These are phyloP conservation scores for Arizona elegans DNA, from an alignment of 2,113 vertebrate genomes.

Conservation along the genomic window DNA sequence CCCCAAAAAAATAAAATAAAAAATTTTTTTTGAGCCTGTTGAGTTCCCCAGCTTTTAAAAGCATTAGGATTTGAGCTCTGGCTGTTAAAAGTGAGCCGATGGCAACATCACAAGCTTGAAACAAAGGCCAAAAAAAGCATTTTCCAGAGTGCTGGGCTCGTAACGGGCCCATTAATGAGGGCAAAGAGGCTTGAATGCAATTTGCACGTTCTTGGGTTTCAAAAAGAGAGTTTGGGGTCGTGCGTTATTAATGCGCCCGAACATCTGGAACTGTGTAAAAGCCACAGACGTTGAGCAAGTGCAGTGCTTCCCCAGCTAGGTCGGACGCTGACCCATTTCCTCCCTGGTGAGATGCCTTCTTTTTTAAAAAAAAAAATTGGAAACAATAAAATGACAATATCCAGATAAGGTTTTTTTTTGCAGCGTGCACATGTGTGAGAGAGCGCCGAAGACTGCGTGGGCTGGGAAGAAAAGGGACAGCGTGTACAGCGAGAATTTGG, in stretches of 20 bases:
- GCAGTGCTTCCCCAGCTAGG: conserved; percentile 73
- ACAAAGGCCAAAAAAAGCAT: conserved; percentile 80
- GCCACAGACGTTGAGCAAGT: conserved; percentile 76
- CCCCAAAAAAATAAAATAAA: not conserved
- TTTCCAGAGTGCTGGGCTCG: conserved; percentile 77
- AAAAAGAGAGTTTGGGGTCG: conserved; percentile 80
- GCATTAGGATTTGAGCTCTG: conserved; percentile 74
- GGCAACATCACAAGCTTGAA: conserved; percentile 78
- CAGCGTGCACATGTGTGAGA: conserved; percentile 5
- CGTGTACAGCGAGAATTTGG: conserved; percentile 13
- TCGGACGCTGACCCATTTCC: conserved; percentile 71
- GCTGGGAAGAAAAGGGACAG: not conserved
- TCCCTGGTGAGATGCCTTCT: conserved; percentile 66
- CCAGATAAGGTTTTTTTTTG: conserved; percentile 73
- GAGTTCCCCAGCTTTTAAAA: conserved; percentile 69
- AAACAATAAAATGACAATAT: conserved; percentile 76
- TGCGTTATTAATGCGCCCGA: conserved; percentile 77
- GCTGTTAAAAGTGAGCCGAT: conserved; percentile 79
- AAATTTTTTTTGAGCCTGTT: conserved; percentile 52
- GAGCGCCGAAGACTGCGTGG: not conserved
- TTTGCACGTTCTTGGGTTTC: conserved; percentile 84
- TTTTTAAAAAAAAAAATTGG: conserved; percentile 64
- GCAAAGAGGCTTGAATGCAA: conserved; percentile 84
- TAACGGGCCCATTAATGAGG: conserved; percentile 84
- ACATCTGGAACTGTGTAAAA: conserved; percentile 84